phyloP scores from a whole-genome alignment of 1,140 invertebrate genomes.

The Drosophila ercepeae region DNA sequence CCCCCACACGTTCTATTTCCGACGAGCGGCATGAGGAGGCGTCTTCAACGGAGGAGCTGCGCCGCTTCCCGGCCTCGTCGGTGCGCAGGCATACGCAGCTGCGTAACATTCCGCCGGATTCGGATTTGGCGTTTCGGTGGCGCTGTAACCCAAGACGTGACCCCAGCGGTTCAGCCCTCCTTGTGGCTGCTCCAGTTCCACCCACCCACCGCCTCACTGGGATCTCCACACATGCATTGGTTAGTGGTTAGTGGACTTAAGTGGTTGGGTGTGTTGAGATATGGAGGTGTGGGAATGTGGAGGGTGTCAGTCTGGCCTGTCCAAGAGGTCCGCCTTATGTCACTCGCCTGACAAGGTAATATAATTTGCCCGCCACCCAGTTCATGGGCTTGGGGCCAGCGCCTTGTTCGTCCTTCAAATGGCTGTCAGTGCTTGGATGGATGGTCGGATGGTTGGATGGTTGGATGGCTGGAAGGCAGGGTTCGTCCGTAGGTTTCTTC shows the following conservation, averaged over 20 bases:
- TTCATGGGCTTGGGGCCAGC: constrained; percentile 26
- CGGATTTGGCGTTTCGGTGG: constrained; percentile 1
- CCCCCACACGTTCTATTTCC: constrained; percentile 84
- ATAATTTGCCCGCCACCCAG: constrained; percentile 55
- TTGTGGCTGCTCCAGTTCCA: constrained; percentile 7
- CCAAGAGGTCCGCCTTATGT: constrained; percentile 48
- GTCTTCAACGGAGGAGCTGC: constrained; percentile 84
- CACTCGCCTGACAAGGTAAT: constrained; percentile 67
- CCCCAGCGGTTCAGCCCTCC: constrained; percentile 7
- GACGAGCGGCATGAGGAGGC: constrained; percentile 86
- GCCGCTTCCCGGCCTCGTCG: constrained; percentile 70
- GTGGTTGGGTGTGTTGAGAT: background rate
- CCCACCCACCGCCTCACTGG: constrained; percentile 14
- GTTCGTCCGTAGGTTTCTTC: constrained; percentile 1
- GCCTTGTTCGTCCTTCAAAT: constrained; percentile 48
- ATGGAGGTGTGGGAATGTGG: background rate
- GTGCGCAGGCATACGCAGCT: constrained; percentile 79
- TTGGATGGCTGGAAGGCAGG: constrained; percentile 11
- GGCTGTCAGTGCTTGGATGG: constrained; percentile 26
- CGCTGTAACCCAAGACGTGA: constrained; percentile 38
- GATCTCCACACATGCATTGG: background rate
- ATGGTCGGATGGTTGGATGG: constrained; percentile 6
- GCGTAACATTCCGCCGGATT: constrained; percentile 67
- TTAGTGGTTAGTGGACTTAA: no score
- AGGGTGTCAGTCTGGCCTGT: background rate